These are phyloP conservation scores for Campoplex capitator DNA, from an alignment of 2,888 invertebrate species.

Conservation along the genomic window DNA sequence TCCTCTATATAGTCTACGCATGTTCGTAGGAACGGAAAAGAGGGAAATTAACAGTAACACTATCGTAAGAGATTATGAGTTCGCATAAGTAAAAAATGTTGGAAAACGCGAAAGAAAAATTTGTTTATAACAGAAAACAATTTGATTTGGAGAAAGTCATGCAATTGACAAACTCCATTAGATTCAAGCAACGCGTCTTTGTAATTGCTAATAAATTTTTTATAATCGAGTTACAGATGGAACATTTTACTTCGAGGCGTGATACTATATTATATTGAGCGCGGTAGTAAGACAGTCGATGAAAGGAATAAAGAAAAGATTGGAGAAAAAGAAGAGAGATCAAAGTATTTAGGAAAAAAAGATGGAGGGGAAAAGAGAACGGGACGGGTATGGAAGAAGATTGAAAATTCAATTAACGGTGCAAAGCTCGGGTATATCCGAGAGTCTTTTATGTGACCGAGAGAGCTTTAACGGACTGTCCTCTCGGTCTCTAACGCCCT, in stretches of 20 bases:
- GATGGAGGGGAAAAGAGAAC: slow-evolving; percentile 49
- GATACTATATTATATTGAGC: neutral
- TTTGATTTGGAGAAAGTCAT: neutral
- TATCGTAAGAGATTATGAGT: too few relatives aligned
- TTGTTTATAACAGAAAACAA: neutral
- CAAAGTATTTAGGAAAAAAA: neutral
- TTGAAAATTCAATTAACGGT: slow-evolving; percentile 68
- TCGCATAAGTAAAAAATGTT: too few relatives aligned
- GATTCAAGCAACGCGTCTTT: too few relatives aligned
- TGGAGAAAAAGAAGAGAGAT: slow-evolving; percentile 56
- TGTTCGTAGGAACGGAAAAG: neutral
- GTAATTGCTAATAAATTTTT: neutral
- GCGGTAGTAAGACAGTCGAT: neutral
- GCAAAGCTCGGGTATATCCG: slow-evolving; percentile 39
- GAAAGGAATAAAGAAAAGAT: neutral
- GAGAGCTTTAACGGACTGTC: slow-evolving; percentile 7
- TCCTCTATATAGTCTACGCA: neutral
- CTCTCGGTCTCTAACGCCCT: slow-evolving; percentile 19
- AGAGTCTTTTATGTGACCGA: slow-evolving; percentile 45
- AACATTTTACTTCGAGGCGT: neutral
- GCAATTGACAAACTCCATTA: too few relatives aligned
- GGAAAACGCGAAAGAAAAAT: neutral
- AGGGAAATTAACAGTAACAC: too few relatives aligned
- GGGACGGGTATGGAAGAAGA: slow-evolving; percentile 39
- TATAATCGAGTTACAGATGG: neutral